These are phyloP conservation scores for Nephrocerus scutellatus DNA, from an alignment of 2,888 invertebrate genomes.

Conservation along the genomic window DNA sequence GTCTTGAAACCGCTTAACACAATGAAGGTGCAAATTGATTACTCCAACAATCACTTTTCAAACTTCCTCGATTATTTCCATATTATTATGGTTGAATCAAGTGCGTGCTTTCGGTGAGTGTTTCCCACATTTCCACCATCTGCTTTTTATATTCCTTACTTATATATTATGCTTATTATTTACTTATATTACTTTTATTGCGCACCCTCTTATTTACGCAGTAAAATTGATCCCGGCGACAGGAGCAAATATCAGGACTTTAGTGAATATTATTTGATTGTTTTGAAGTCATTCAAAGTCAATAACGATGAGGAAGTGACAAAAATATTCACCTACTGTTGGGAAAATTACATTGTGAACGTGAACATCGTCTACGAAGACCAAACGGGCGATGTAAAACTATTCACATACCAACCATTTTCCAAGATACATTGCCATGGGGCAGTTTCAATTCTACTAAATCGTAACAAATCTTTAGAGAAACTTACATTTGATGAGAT, in stretches of 20 bases:
- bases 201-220: not conserved
- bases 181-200: not conserved
- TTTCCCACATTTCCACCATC: not conserved
- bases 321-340: constrained; percentile 17
- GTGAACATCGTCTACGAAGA: constrained; percentile 8
- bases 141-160: too few species aligned
- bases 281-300: not conserved
- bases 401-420: constrained; percentile 18
- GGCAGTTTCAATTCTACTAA: not conserved
- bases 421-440: constrained; percentile 7
- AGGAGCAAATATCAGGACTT: constrained; percentile 14
- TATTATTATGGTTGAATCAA: constrained; percentile 16
- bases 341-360: constrained; percentile 16
- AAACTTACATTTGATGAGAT: constrained; percentile 1
- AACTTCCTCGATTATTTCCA: constrained; percentile 14
- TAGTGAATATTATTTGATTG: constrained; percentile 15
- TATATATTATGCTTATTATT: not conserved
- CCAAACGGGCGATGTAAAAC: not conserved
- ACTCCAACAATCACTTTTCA: not conserved
- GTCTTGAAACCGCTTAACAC: constrained; percentile 5
- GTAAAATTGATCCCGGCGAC: constrained; percentile 16
- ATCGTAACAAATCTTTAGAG: not conserved
- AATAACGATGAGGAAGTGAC: constrained; percentile 6
- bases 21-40: constrained; percentile 11
- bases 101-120: constrained; percentile 14